A percentile compares a stretch with the other conserved stretches of the same genome.
Evolutionary conservation across 2,113 vertebrate species (phyloP).

Genomic region (Morone chrysops): DNA sequence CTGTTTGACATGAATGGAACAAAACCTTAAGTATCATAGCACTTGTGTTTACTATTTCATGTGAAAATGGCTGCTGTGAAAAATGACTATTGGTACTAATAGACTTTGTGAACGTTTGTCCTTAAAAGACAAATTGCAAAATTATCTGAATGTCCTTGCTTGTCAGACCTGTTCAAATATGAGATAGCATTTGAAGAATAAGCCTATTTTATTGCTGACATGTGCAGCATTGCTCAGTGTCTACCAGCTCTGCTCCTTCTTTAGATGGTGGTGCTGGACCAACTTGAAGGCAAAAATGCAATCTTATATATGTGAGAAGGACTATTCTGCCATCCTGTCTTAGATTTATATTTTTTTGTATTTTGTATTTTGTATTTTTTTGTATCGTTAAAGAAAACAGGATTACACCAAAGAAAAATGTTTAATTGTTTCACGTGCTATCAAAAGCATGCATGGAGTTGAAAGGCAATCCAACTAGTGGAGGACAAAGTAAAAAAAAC

Average conservation of each 20-base stretch:
- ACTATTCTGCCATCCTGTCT: background rate
- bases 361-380: background rate
- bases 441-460: background rate
- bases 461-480: background rate
- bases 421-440: background rate
- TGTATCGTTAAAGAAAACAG: background rate
- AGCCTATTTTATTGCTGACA: background rate
- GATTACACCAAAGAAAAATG: background rate
- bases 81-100: too few relatives aligned
- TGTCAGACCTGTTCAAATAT: background rate
- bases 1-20: too few relatives aligned
- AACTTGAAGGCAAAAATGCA: background rate
- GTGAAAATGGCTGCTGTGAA: too few relatives aligned
- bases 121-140: background rate
- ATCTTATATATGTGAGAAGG: too few relatives aligned
- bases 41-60: too few relatives aligned
- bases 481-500: background rate
- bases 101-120: too few relatives aligned
- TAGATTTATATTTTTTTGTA: background rate
- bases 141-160: background rate
- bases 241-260: background rate
- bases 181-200: background rate
- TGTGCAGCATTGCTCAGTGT: background rate
- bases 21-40: too few relatives aligned
- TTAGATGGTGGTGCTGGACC: background rate